Base-by-base conservation (phyloP, 2,113 vertebrate species). In the Cyphomyrus discorhynchus region DNA sequence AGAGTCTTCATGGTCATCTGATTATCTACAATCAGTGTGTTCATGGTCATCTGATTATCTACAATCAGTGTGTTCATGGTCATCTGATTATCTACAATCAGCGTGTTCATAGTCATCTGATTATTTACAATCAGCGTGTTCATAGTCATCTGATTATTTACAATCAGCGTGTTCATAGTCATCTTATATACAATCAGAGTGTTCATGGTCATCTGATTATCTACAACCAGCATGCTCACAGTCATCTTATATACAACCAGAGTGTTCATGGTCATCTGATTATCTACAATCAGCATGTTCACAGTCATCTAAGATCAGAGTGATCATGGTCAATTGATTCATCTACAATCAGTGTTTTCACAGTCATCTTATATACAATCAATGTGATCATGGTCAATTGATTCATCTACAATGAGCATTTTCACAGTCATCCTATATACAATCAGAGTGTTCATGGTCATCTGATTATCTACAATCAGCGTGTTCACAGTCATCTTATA, bases 1-100 rank as follows among this genome's bases (percentile, higher is more conserved):
- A 96, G 97, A 96, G 96, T 99, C 90, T 99, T 99, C 94, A 97
- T 98, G 53, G 97, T 99, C 91, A 96, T 99, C 93, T 99, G 96
- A 99, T 92, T 27, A 31, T 53, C 85, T 93, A 97, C 98, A 91
- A 99, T 99, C 96, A 96, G 97, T 96, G 96, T 99, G 90, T 99
- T 98, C 94, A 98, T 97, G 52, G 97, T 99, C 91, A 83, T 46
- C 42, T 99, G 96, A 99, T 92, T 46, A 83, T 46, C 35, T 83
- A 46, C 5, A 83, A 9, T 99, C 96, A 96, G 97, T 96, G 96
- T 99, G 90, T 98, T 99, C 94, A 98, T 98, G 47, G 97, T 99
- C 91, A 96, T 99, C 93, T 99, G 96, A 99, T 92, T 42, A 82
- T 82, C 15, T 82, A 82, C 19, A 91, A 99, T 99, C 96, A 96